These are phyloP conservation scores for Forbesichthys agassizii DNA, from an alignment of 2,113 vertebrate species.

Conservation along the genomic window DNA sequence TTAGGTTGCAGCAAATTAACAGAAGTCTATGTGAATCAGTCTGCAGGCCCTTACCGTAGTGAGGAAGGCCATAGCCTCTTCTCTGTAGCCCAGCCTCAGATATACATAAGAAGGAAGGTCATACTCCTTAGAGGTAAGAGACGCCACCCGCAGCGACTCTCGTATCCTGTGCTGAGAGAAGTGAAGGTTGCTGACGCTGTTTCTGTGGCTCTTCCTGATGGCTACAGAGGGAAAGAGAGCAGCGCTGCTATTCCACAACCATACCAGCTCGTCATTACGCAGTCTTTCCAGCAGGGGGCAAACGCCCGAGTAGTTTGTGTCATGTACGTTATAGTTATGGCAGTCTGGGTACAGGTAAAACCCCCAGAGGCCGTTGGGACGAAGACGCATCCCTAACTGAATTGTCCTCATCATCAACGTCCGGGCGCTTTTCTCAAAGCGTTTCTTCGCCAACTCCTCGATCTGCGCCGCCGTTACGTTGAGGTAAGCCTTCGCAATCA, in stretches of 20 bases:
- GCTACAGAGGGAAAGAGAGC: constrained; percentile 78
- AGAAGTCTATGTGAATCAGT: no score
- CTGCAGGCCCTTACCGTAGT: constrained; percentile 69
- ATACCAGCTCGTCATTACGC: constrained; percentile 82
- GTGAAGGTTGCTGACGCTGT: constrained; percentile 67
- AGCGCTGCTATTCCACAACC: constrained; percentile 83
- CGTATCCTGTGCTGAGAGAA: constrained; percentile 80
- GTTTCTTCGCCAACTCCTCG: constrained; percentile 71
- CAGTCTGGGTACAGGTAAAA: constrained; percentile 85
- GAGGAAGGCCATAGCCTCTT: constrained; percentile 79
- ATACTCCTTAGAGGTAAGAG: constrained; percentile 69
- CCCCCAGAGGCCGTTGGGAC: constrained; percentile 78
- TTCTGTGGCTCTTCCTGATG: constrained; percentile 72
- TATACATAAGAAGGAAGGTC: constrained; percentile 80
- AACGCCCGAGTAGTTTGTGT: constrained; percentile 76
- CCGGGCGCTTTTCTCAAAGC: constrained; percentile 81
- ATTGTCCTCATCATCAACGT: constrained; percentile 83
- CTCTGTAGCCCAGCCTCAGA: constrained; percentile 77
- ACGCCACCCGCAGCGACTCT: constrained; percentile 78
- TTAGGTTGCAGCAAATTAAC: no score
- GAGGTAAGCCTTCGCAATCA: constrained; percentile 66
- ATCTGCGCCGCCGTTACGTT: constrained; percentile 72
- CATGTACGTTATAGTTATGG: constrained; percentile 82
- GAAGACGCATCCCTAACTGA: constrained; percentile 73
- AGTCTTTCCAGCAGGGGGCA: constrained; percentile 76